Base-by-base conservation (phyloP, 2,888 invertebrate species). In the Tubulanus polymorphus region DNA sequence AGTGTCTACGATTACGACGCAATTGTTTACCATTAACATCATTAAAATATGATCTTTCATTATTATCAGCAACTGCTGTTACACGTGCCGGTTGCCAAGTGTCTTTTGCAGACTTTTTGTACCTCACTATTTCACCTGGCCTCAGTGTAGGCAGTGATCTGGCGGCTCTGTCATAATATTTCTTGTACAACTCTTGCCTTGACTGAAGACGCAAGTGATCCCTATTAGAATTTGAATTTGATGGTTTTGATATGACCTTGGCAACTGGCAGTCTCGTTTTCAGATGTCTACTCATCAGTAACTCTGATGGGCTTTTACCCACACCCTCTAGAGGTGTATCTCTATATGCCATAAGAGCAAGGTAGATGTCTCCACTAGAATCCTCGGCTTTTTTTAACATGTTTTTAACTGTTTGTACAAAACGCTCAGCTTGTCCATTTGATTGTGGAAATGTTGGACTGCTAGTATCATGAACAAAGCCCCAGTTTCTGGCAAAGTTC, bases 361-460 rank as follows among this genome's bases (percentile, higher is more conserved):
- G 20, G 20, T 56, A 55, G 18, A 53, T 26, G 32, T 59, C 58
- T 54, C 48, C 48, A 10, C 55, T 51, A 25, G 27, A 37, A 48
- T 51, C 55, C 15, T 32, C 12, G 37, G 55, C 54, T 49, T 59
- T 63, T 23, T 55, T 58, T 25, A 58, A 25, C 3, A 62, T 47
- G 23, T 23, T 49, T 32, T 60, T 62, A 1, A 57, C 53, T 2
- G 55, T 55, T 37, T 60, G 47, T 3, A 59, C 57, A 15, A 55
- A 29, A 27, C 57, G 62, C 57, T 67, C 65, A 6, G 59, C 59
- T 8, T 59, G 47, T 8, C 63, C 64, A 55, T 67, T 67, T 15
- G 60, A 47, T 35, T 64, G 62, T 26, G 55, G 54, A 37, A 62
- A 56, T 46, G 51, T 26, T 20, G 62, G 64, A 6, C 56, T 57